Evolutionary conservation across 2,113 vertebrate species (phyloP).

Genomic region (Pachypanchax playfairii): DNA sequence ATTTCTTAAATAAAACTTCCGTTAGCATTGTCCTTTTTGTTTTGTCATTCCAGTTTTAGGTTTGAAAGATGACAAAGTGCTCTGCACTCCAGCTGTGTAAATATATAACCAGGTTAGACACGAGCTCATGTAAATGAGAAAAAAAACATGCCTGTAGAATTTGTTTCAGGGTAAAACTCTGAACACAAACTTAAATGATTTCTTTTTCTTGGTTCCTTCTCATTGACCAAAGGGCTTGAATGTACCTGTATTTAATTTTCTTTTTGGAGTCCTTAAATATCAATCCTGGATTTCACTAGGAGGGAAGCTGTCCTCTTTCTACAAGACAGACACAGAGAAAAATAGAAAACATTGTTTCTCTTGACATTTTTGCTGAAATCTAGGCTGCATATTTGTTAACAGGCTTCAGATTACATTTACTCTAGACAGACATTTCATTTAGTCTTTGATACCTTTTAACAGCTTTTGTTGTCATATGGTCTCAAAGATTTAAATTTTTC

Average conservation of each 20-base stretch:
- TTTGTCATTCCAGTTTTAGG: neutral
- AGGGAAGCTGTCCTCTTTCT: slow-evolving; percentile 15
- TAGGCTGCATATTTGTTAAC: neutral
- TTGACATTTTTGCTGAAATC: slow-evolving; percentile 20
- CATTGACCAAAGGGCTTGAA: slow-evolving; percentile 16
- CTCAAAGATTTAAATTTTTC: neutral
- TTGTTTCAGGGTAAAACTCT: neutral
- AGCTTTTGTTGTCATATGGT: neutral
- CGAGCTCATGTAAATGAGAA: slow-evolving; percentile 1
- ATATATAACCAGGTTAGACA: neutral
- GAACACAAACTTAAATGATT: neutral
- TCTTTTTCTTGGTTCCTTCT: neutral
- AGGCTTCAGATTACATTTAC: neutral
- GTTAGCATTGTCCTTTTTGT: neutral
- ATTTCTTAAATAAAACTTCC: neutral
- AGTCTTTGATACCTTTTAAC: neutral
- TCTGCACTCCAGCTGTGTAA: slow-evolving; percentile 7
- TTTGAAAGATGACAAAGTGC: neutral
- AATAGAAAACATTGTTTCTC: neutral
- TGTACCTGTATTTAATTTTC: slow-evolving; percentile 25
- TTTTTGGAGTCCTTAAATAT: slow-evolving; percentile 13
- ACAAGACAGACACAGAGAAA: slow-evolving; percentile 6
- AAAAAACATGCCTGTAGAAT: neutral
- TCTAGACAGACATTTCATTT: too few relatives aligned
- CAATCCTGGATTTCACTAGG: slow-evolving; percentile 17